Evolutionary conservation across 2,797 vertebrate genomes (phyloP), one percentile per base, ranked within the genome.

Genomic region (Tolypeutes matacus): DNA sequence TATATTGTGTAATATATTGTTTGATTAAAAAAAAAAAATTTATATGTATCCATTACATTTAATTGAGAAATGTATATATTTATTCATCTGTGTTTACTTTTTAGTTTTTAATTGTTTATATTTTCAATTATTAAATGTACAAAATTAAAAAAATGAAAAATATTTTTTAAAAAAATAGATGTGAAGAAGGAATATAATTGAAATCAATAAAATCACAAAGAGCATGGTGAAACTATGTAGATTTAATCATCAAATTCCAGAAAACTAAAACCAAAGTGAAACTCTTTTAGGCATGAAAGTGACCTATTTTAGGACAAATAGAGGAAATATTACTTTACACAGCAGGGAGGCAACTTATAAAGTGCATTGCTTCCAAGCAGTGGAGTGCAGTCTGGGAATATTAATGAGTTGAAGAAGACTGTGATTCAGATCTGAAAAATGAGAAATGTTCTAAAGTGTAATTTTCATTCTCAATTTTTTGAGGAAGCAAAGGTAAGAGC

Each of bases 311-410:
- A 89, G 89, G 76, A 77, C 78, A 91, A 64, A 89, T 14, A 58
- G 81, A 95, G 64, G 69, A 70, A 91, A 42, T 92, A 2, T 46
- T 78, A 93, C 81, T 95, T 95, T 75, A 92, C 94, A 86, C 64
- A 88, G 64, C 91, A 89, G 86, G 85, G 77, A 65, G 25, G 27
- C n/a, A 53, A 29, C 78, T 78, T 87, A 80, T 53, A 89, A 92
- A 80, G 56, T 15, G 0, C 73, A 17, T 25, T 75, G 29, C 18
- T 56, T 27, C 67, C 15, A 29, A 91, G 64, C 85, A 46, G 62
- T 53, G 56, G 90, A 51, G 49, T 58, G 49, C 34, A 49, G 39
- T 72, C 86, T 85, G 73, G 64, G 77, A 87, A 91, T 89, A 85
- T 77, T 89, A 96, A 39, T 86, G 62, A 84, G 46, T 46, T n/a